Percentiles rank a stretch among this genome's conserved stretches.
phyloP scores from a whole-genome alignment of 2,797 vertebrate species.

The Tadarida brasiliensis region DNA sequence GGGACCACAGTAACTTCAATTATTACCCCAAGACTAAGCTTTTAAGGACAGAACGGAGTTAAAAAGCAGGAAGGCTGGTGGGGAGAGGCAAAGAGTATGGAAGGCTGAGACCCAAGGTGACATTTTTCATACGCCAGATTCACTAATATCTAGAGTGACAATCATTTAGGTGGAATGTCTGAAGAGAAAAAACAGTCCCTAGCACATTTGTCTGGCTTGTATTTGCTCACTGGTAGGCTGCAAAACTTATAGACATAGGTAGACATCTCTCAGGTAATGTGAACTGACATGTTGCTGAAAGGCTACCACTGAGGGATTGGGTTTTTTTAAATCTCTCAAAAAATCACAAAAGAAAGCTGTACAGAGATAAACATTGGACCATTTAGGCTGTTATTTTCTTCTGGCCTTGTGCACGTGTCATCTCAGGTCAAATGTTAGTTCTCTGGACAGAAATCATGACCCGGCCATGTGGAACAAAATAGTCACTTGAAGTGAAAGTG shows the following conservation, averaged over 20 bases:
- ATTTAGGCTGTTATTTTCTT: constrained; percentile 17
- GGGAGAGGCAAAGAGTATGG: background rate
- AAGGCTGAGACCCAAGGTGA: background rate
- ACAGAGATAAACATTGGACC: background rate
- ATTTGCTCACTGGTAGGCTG: background rate
- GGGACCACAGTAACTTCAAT: background rate
- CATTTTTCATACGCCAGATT: background rate
- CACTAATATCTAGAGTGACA: background rate
- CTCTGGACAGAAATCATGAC: background rate
- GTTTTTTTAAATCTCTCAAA: background rate
- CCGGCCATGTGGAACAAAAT: background rate
- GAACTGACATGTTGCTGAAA: background rate
- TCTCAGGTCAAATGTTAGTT: background rate
- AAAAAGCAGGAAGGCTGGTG: background rate
- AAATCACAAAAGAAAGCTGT: background rate
- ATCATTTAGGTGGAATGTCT: background rate
- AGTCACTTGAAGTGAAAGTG: background rate
- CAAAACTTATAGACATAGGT: background rate
- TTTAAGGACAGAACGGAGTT: background rate
- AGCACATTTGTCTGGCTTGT: background rate
- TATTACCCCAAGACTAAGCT: background rate
- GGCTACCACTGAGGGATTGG: background rate
- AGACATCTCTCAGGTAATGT: background rate
- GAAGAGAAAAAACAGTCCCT: background rate
- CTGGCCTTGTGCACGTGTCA: background rate